These are phyloP conservation scores for Dolichomitus sp. DNA, from an alignment of 2,888 invertebrate species.

Conservation along the genomic window DNA sequence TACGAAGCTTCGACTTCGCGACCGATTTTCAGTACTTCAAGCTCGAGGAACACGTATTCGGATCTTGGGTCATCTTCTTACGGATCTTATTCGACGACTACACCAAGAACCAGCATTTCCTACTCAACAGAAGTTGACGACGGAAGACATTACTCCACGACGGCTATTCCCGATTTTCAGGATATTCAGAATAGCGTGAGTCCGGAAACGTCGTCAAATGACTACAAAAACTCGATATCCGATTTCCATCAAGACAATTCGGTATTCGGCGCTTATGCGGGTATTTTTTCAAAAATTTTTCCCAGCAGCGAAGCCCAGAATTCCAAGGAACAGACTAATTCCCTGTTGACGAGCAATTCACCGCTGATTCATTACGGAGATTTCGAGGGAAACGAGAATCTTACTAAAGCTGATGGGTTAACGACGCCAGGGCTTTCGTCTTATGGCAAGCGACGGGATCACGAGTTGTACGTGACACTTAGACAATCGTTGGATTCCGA, in stretches of 20 bases:
- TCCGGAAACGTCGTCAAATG: conserved; percentile 24
- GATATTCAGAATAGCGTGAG: conserved; percentile 40
- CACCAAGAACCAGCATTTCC: conserved; percentile 26
- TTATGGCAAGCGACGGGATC: conserved; percentile 49
- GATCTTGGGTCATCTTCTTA: conserved; percentile 33
- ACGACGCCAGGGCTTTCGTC: conserved; percentile 34
- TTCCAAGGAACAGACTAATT: conserved; percentile 15
- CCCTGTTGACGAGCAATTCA: conserved; percentile 28
- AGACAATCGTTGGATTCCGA: conserved; percentile 53
- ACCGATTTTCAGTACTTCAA: conserved; percentile 26
- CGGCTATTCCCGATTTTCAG: conserved; percentile 40
- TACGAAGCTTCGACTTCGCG: conserved; percentile 39
- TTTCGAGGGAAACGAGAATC: not conserved
- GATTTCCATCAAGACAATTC: conserved; percentile 32
- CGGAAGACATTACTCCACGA: conserved; percentile 7
- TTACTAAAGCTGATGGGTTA: not conserved
- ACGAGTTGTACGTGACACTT: conserved; percentile 57
- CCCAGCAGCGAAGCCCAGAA: conserved; percentile 10
- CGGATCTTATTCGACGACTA: conserved; percentile 29
- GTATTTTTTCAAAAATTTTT: conserved; percentile 40
- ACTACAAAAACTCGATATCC: conserved; percentile 23
- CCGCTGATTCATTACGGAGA: conserved; percentile 20
- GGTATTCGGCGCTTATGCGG: conserved; percentile 25
- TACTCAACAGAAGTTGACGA: conserved; percentile 44
- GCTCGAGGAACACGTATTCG: not conserved